Evolutionary conservation across 2,113 vertebrate species (phyloP), one percentile per base, ranked within the genome.

Genomic region (Lethenteron camtschaticum): DNA sequence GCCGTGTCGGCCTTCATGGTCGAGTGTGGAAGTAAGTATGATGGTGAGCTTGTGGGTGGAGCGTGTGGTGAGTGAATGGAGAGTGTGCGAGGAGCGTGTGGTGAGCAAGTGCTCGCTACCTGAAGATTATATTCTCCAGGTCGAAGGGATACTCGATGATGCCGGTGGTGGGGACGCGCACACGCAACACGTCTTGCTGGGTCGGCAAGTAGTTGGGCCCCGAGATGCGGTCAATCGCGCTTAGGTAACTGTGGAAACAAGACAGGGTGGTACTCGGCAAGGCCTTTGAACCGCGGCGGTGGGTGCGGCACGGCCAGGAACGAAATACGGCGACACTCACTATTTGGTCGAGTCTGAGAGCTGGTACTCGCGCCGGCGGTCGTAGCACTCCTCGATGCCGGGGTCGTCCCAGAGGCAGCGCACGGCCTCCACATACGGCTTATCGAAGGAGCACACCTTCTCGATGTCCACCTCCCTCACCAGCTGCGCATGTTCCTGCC

Each of bases 341-440:
- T 95, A 94, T 84, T 92, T 90, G 73, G 90, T 89, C 69, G 90
- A 95, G 78, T 96, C 92, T 4, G 88, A 94, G 69, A 96, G 82
- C 10, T 96, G 90, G 80, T 95, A 95, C 72, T 96, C 90, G 76
- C 89, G 84, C 80, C 89, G 81, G 74, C 90, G 83, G 9, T 95
- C 90, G 1, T 95, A 91, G 75, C 83, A 86, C 72, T 90, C 86
- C 78, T 95, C 87, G 78, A 90, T 87, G 71, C 90, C 92, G 56
- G 86, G 86, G 73, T 96, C 90, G 68, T 84, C 89, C 90, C 92
- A 96, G 77, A 96, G 81, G 76, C 82, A 86, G 80, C 85, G 89
- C 81, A 95, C 90, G 77, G 89, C 88, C 72, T 89, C 88, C 77
- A 83, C 83, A 3, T 86, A 85, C 0, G 82, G 82, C 69, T 83